Percentiles rank a stretch among this genome's conserved stretches.
These are phyloP conservation scores for Solea solea DNA, from an alignment of 2,113 vertebrate species.

Conservation along the genomic window DNA sequence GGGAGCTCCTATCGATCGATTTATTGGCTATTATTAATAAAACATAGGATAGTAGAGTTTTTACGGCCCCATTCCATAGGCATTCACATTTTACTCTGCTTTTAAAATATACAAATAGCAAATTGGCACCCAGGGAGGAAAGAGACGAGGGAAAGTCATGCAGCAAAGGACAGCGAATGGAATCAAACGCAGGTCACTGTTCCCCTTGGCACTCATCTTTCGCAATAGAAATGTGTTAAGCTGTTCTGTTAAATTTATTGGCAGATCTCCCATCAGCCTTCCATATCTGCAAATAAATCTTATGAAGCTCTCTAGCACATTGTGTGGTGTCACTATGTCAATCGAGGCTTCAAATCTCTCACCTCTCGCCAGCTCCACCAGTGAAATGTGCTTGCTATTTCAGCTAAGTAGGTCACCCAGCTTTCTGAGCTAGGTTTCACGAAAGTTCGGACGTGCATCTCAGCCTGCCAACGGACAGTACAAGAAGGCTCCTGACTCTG, in stretches of 20 bases:
- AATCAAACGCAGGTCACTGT: no score
- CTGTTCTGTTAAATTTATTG: neutral
- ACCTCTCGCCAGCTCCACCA: constrained; percentile 12
- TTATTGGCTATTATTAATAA: neutral
- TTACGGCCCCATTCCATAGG: neutral
- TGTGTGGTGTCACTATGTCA: neutral
- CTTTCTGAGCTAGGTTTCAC: constrained; percentile 13
- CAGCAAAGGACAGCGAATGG: no score
- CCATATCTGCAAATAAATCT: neutral
- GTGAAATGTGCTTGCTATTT: constrained; percentile 28
- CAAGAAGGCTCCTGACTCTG: neutral
- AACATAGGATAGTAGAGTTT: neutral
- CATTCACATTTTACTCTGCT: neutral
- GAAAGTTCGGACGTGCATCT: neutral
- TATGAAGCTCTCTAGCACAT: neutral
- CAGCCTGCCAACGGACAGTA: neutral
- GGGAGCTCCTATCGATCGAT: no score
- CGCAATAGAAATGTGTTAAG: neutral
- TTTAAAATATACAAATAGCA: neutral
- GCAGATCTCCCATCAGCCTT: neutral
- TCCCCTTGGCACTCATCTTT: neutral
- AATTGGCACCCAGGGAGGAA: neutral
- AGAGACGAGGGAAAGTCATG: no score
- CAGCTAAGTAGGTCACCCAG: constrained; percentile 26
- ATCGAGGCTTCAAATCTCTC: neutral